Percentiles rank a stretch among this genome's conserved stretches.
phyloP scores from a whole-genome alignment of 2,888 invertebrate genomes.

The Hirtodrosophila confusa region DNA sequence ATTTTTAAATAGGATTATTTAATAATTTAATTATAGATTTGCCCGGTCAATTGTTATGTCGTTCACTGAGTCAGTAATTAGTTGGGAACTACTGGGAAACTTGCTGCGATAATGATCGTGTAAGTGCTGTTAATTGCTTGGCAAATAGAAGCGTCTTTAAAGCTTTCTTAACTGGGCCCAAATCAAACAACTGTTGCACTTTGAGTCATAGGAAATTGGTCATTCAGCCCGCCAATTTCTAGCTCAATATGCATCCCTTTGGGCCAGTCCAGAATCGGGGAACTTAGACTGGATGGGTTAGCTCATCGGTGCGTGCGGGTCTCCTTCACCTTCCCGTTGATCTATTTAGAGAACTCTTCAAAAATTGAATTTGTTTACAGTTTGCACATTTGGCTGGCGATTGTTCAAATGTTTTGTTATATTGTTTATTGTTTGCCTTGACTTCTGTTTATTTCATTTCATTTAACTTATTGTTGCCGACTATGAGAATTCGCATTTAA shows the following conservation, averaged over 20 bases:
- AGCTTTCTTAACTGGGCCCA: too few species aligned
- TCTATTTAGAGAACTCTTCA: slow-evolving; percentile 4
- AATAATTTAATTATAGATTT: too few species aligned
- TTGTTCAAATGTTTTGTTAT: slow-evolving; percentile 52
- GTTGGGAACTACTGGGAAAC: too few species aligned
- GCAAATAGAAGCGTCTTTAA: slow-evolving; percentile 19
- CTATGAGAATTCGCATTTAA: slow-evolving; percentile 5
- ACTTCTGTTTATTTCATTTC: slow-evolving; percentile 57
- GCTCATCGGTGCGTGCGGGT: neutral
- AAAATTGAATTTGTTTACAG: slow-evolving; percentile 53
- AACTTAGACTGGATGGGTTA: slow-evolving; percentile 12
- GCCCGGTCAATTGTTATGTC: too few species aligned
- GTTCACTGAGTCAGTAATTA: too few species aligned
- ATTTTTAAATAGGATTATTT: too few species aligned
- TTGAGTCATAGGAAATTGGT: slow-evolving; percentile 50
- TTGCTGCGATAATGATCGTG: neutral
- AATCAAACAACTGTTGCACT: slow-evolving; percentile 31
- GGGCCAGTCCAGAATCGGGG: neutral
- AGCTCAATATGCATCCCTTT: neutral
- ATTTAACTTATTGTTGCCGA: neutral
- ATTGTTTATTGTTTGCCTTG: slow-evolving; percentile 62
- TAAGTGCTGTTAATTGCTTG: slow-evolving; percentile 17
- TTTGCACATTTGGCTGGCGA: slow-evolving; percentile 63
- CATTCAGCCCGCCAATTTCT: neutral
- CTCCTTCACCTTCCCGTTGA: neutral